Conservation (phyloP, 53 echinoderm and acorn worm genomes). For the Actinopyga echinites region DNA sequence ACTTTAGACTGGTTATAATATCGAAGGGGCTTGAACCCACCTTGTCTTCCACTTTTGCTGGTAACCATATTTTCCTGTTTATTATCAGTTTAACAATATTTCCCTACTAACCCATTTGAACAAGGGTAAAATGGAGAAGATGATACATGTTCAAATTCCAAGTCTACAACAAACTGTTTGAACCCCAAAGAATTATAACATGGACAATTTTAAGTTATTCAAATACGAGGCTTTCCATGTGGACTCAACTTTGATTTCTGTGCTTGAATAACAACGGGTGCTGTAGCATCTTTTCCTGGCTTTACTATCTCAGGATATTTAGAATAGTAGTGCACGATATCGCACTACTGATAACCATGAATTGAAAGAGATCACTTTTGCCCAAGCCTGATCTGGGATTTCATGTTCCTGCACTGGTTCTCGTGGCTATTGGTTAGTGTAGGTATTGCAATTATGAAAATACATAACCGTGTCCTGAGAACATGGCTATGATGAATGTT, state of each 20-base stretch:
- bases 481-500: too few species aligned
- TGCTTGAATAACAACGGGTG: not conserved
- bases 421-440: not conserved
- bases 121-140: not conserved
- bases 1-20: not conserved
- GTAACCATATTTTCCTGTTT: not conserved
- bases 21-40: not conserved
- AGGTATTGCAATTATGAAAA: not conserved
- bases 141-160: too few species aligned
- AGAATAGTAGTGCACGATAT: not conserved
- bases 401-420: conserved; percentile 15
- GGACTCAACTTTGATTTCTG: not conserved
- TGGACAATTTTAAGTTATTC: too few species aligned
- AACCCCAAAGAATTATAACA: too few species aligned
- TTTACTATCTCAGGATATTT: not conserved
- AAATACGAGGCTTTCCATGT: too few species aligned
- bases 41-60: not conserved
- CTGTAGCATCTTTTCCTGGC: not conserved
- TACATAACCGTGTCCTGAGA: conserved; percentile 1
- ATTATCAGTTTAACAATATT: conserved; percentile 34
- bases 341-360: not conserved
- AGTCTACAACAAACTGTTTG: too few species aligned
- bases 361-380: conserved; percentile 12
- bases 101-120: conserved; percentile 53
- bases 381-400: not conserved